Evolutionary conservation across 2,113 vertebrate genomes (phyloP).

Genomic region (Astur gentilis): DNA sequence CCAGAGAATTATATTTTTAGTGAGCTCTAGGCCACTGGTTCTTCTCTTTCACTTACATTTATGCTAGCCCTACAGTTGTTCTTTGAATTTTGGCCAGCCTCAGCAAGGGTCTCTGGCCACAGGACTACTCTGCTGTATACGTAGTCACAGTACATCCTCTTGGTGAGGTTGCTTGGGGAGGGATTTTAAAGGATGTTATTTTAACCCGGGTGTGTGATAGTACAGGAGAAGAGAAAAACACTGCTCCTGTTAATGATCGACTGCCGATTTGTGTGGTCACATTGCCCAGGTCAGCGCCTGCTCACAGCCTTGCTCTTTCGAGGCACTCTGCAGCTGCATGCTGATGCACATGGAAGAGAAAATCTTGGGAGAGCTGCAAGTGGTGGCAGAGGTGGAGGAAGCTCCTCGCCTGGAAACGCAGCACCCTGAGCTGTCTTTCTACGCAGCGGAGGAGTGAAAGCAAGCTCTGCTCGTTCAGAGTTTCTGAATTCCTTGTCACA

Average conservation of each 20-base stretch:
- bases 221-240: neutral
- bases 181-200: neutral
- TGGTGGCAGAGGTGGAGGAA: neutral
- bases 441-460: fast-evolving
- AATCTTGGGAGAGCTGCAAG: neutral
- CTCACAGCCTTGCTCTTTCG: too few species aligned
- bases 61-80: neutral
- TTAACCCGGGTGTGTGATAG: neutral
- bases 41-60: neutral
- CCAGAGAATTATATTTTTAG: neutral
- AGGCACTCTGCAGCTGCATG: neutral
- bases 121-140: too few species aligned
- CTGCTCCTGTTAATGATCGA: fast-evolving
- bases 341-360: neutral
- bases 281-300: neutral
- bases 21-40: neutral
- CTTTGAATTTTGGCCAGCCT: neutral
- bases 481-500: neutral
- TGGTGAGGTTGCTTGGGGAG: neutral
- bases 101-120: neutral
- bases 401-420: fast-evolving
- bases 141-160: fast-evolving
- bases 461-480: neutral
- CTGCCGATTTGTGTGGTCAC: neutral
- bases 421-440: neutral